Conservation (phyloP, 1,140 invertebrate genomes). For the Apis florea region DNA sequence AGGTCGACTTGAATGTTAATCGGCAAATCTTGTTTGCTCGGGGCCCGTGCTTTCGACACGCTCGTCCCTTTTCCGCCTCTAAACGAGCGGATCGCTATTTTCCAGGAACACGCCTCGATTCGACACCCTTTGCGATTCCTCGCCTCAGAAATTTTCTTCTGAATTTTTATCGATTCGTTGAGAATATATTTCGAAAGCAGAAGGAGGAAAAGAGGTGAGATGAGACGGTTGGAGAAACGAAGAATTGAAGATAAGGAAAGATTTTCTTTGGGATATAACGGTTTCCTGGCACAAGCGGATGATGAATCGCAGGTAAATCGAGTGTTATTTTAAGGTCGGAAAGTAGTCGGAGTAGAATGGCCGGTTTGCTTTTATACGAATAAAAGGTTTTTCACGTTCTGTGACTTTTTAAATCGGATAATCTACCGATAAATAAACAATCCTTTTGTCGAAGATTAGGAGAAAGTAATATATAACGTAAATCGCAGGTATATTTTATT, state of each 20-base stretch:
- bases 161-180: background rate
- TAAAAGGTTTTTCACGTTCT: conserved; percentile 32
- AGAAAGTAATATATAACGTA: conserved; percentile 34
- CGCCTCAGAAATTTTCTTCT: conserved; percentile 41
- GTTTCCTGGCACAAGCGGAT: too few species aligned
- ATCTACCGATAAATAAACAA: conserved; percentile 65
- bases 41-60: conserved; percentile 58
- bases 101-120: conserved; percentile 35
- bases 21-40: conserved; percentile 66
- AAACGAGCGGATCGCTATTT: conserved; percentile 48
- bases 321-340: conserved; percentile 22
- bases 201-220: background rate
- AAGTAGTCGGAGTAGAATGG: background rate
- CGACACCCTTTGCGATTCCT: conserved; percentile 37
- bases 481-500: conserved; percentile 35
- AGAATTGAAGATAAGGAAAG: too few species aligned
- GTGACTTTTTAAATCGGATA: conserved; percentile 71
- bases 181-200: background rate
- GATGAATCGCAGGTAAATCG: background rate
- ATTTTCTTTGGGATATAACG: background rate
- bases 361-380: background rate
- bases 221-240: too few species aligned
- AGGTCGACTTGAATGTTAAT: conserved; percentile 51
- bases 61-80: conserved; percentile 35
- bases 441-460: background rate